Evolutionary conservation across 2,113 vertebrate species (phyloP).

Genomic region (Sardina pilchardus): DNA sequence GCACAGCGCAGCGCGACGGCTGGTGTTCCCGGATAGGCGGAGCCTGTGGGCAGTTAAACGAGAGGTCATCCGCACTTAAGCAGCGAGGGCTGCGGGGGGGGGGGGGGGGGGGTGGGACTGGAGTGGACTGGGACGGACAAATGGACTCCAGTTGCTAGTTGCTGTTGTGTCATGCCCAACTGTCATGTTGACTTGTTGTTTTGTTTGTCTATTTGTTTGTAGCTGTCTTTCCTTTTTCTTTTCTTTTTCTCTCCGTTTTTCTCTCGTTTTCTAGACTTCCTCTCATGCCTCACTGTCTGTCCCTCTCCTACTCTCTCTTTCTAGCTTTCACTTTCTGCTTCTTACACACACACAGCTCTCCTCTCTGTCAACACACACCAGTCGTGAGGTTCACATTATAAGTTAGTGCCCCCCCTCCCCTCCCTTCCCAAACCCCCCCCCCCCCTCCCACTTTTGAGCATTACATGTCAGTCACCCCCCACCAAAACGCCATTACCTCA

Average conservation of each 20-base stretch:
- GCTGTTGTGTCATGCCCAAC: not conserved
- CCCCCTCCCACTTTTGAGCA: not conserved
- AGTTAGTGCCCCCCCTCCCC: not conserved
- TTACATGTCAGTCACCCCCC: not conserved
- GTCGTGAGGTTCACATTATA: not conserved
- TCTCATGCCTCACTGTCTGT: not conserved
- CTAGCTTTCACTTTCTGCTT: not conserved
- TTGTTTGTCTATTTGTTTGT: not conserved
- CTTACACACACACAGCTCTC: not conserved
- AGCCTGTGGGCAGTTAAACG: not conserved
- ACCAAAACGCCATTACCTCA: not conserved
- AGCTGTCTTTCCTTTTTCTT: not conserved
- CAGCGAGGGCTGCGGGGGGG: not conserved
- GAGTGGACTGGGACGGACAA: not conserved
- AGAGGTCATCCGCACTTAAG: not conserved
- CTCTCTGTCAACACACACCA: not conserved
- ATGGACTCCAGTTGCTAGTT: not conserved
- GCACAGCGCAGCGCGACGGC: not conserved
- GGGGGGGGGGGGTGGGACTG: too few relatives aligned
- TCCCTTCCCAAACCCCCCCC: not conserved
- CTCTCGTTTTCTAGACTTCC: not conserved
- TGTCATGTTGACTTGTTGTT: not conserved
- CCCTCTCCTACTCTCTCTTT: not conserved
- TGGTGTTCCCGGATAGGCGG: not conserved
- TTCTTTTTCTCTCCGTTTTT: slow-evolving; percentile 30